phyloP scores from a whole-genome alignment of 2,888 invertebrate genomes.

The Conomelus anceps region DNA sequence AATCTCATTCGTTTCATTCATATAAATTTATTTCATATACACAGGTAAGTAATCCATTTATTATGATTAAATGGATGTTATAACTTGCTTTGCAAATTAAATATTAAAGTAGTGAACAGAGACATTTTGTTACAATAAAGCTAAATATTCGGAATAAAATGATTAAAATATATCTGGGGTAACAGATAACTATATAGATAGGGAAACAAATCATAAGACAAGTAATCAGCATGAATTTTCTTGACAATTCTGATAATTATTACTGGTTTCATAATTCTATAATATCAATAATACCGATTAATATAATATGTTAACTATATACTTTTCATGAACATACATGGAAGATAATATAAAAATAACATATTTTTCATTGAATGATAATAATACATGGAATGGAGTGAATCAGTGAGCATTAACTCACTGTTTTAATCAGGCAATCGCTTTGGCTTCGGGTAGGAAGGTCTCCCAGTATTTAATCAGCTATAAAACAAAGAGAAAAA shows the following conservation, averaged over 20 bases:
- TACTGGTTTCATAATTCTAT: background rate
- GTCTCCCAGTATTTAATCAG: slow-evolving; percentile 92
- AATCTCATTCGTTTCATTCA: background rate
- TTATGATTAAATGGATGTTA: background rate
- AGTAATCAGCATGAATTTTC: background rate
- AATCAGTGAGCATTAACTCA: background rate
- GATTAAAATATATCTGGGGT: background rate
- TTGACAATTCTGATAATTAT: background rate
- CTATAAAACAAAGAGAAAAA: slow-evolving; percentile 46
- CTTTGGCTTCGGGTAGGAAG: slow-evolving; percentile 90
- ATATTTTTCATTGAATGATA: background rate
- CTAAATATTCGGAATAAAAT: background rate
- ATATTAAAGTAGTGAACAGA: background rate
- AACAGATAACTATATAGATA: background rate
- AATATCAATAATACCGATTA: background rate
- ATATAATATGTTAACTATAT: background rate
- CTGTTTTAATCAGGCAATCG: slow-evolving; percentile 48
- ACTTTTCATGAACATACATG: background rate
- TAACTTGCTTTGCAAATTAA: background rate
- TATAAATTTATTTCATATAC: background rate
- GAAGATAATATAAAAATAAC: background rate
- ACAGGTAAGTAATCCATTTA: background rate
- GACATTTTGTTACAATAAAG: background rate
- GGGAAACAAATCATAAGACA: background rate
- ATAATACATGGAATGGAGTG: background rate